Percentiles rank a stretch among this genome's conserved stretches.
Conservation (phyloP, 1,140 invertebrate genomes). For the Drosophila erecta region DNA sequence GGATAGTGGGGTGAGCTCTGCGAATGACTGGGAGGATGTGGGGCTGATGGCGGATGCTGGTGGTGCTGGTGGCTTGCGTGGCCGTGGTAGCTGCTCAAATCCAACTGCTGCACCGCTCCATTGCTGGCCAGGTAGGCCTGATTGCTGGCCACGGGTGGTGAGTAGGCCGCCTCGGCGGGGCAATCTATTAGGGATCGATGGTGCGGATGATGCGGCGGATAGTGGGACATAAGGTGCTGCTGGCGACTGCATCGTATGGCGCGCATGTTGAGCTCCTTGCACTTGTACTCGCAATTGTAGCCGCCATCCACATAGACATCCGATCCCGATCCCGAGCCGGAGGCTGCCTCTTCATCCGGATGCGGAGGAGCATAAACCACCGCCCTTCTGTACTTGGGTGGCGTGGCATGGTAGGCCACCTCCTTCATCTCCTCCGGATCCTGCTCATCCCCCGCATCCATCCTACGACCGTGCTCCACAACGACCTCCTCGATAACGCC, state of each 20-base stretch:
- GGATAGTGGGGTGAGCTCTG: constrained; percentile 62
- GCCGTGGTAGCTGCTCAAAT: constrained; percentile 25
- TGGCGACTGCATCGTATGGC: constrained; percentile 79
- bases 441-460: constrained; percentile 30
- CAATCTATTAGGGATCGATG: constrained; percentile 56
- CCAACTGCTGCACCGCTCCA: constrained; percentile 40
- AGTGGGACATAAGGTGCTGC: constrained; percentile 53
- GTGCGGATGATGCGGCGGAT: constrained; percentile 51
- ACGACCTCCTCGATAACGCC: constrained; percentile 22
- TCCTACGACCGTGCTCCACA: constrained; percentile 48
- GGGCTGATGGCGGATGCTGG: constrained; percentile 36
- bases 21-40: constrained; percentile 32
- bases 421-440: constrained; percentile 18
- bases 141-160: constrained; percentile 42
- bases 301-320: constrained; percentile 62
- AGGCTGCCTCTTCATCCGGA: constrained; percentile 39
- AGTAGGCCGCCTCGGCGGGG: constrained; percentile 61
- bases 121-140: constrained; percentile 29
- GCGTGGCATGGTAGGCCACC: constrained; percentile 47
- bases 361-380: constrained; percentile 59
- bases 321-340: constrained; percentile 6
- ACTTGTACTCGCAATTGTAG: constrained; percentile 80
- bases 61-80: constrained; percentile 39
- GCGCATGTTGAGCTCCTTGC: constrained; percentile 76
- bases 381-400: constrained; percentile 63